Percentiles rank a stretch among this genome's conserved stretches.
Conservation (phyloP, 2,797 vertebrate genomes). For the Typhlichthys subterraneus region DNA sequence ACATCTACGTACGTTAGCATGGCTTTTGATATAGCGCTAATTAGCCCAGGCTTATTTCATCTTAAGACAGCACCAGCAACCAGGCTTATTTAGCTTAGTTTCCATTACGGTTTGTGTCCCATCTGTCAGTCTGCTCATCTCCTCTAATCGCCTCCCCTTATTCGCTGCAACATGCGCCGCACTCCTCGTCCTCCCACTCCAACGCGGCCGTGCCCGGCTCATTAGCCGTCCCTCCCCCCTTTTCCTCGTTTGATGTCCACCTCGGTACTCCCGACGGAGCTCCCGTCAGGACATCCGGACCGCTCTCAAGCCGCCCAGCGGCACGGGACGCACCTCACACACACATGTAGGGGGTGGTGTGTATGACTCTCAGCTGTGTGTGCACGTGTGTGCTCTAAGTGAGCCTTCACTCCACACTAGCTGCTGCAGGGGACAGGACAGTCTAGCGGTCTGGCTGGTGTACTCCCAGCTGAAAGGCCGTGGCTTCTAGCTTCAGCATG, state of each 20-base stretch:
- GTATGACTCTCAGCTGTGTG: background rate
- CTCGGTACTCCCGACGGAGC: slow-evolving; percentile 15
- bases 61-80: background rate
- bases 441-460: too few species aligned
- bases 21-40: too few species aligned
- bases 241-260: slow-evolving; percentile 15
- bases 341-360: background rate
- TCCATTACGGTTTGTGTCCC: background rate
- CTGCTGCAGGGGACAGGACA: too few species aligned
- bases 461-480: too few species aligned
- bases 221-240: slow-evolving; percentile 31
- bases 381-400: background rate
- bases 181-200: background rate
- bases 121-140: background rate
- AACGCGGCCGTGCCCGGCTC: slow-evolving; percentile 10
- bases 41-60: too few species aligned
- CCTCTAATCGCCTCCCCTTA: background rate
- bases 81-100: background rate
- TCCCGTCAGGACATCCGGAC: background rate
- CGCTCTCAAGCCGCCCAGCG: too few species aligned
- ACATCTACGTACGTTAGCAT: too few species aligned
- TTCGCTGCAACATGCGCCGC: background rate
- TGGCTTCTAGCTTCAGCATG: too few species aligned
- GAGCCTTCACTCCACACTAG: too few species aligned
- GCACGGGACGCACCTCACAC: background rate